Percentiles rank a stretch among this genome's conserved stretches.
phyloP scores from a whole-genome alignment of 2,888 invertebrate genomes.

The Noctua fimbriata region DNA sequence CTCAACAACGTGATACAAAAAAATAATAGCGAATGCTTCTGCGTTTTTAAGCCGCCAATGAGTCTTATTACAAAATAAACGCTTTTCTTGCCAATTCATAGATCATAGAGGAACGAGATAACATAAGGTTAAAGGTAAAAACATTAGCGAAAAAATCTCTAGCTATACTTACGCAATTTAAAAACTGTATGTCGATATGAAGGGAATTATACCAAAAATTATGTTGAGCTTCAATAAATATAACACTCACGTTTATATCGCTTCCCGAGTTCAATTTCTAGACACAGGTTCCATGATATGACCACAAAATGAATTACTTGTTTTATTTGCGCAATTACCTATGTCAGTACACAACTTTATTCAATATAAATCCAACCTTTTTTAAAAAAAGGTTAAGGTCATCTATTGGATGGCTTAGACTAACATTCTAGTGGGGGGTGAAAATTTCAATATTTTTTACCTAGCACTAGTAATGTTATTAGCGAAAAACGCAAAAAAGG shows the following conservation, averaged over 20 bases:
- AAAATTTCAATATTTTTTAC: neutral
- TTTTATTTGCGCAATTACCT: neutral
- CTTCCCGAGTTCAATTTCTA: neutral
- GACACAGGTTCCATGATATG: neutral
- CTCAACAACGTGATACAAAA: constrained; percentile 40
- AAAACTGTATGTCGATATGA: constrained; percentile 7
- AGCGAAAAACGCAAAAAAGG: neutral
- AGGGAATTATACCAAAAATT: constrained; percentile 33
- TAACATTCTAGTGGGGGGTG: neutral
- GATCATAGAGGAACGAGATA: constrained; percentile 22
- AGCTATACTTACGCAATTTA: neutral
- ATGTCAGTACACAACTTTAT: neutral
- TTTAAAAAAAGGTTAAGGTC: neutral
- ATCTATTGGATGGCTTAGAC: neutral
- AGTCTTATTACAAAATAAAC: constrained; percentile 48
- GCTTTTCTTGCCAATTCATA: constrained; percentile 39
- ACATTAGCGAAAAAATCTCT: neutral
- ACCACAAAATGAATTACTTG: neutral
- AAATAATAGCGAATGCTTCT: constrained; percentile 37
- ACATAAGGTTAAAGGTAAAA: neutral
- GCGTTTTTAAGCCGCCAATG: constrained; percentile 41
- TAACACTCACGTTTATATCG: neutral
- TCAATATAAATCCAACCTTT: neutral
- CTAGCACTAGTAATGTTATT: neutral
- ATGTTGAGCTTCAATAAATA: constrained; percentile 29